phyloP scores from a whole-genome alignment of 2,113 vertebrate genomes.

The Steatornis caripensis region DNA sequence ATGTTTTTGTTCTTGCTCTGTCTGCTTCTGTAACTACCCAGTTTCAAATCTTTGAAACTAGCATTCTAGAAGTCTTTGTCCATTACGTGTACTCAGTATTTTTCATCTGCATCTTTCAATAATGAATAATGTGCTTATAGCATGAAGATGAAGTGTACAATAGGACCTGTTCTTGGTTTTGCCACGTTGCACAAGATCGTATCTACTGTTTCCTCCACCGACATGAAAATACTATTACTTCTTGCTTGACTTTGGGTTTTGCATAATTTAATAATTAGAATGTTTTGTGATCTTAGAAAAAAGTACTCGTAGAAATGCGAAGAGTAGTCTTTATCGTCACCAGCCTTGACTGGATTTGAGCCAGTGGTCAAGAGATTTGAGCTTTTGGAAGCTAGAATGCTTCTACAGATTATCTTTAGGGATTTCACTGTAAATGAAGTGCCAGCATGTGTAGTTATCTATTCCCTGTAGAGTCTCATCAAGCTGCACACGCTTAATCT shows the following conservation, averaged over 20 bases:
- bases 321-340: neutral
- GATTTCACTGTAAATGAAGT: constrained; percentile 40
- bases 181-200: neutral
- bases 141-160: neutral
- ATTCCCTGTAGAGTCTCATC: constrained; percentile 38
- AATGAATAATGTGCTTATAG: neutral
- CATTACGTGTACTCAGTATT: neutral
- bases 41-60: neutral
- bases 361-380: constrained; percentile 39
- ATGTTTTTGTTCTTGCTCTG: neutral
- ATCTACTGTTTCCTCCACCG: neutral
- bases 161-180: neutral
- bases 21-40: neutral
- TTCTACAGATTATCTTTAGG: constrained; percentile 40
- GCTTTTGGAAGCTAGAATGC: constrained; percentile 20
- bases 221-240: neutral
- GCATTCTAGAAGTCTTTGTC: neutral
- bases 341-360: constrained; percentile 16
- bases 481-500: constrained; percentile 48
- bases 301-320: neutral
- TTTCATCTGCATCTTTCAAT: neutral
- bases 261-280: neutral
- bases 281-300: neutral
- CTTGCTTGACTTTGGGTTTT: neutral
- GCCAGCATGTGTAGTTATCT: constrained; percentile 41